Evolutionary conservation across 2,797 vertebrate genomes (phyloP).

Genomic region (Steatocranus sp.): DNA sequence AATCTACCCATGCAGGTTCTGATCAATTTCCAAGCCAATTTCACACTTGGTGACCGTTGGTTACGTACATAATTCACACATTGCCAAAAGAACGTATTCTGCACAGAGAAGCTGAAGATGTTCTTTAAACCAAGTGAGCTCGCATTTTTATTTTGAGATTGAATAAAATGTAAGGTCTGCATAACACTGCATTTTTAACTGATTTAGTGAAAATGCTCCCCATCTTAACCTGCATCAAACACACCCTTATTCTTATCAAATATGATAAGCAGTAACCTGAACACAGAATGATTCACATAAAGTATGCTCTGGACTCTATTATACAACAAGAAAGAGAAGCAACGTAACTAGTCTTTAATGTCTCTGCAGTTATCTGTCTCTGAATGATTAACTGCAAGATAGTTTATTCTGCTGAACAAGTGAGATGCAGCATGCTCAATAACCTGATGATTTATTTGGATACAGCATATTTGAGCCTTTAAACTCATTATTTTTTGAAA

Average conservation of each 20-base stretch:
- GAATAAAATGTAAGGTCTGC: not conserved
- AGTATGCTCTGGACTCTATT: not conserved
- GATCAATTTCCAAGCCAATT: not conserved
- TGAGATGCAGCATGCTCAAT: not conserved
- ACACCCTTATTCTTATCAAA: not conserved
- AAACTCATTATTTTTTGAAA: not conserved
- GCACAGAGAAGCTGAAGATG: not conserved
- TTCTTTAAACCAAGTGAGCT: not conserved
- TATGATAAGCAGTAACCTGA: not conserved
- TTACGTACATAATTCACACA: not conserved
- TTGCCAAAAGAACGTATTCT: not conserved
- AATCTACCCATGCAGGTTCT: not conserved
- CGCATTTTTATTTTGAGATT: not conserved
- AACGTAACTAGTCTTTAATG: not conserved
- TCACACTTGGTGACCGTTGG: not conserved
- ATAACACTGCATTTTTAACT: not conserved
- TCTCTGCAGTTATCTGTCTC: not conserved
- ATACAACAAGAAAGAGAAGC: not conserved
- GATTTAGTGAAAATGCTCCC: not conserved
- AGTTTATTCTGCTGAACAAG: not conserved
- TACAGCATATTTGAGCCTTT: not conserved
- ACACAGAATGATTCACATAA: not conserved
- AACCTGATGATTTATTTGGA: not conserved
- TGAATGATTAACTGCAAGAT: not conserved
- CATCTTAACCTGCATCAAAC: not conserved